A percentile compares a stretch with the other conserved stretches of the same genome.
Evolutionary conservation across 2,888 invertebrate species (phyloP).

Genomic region (Mellilla xanthometata): DNA sequence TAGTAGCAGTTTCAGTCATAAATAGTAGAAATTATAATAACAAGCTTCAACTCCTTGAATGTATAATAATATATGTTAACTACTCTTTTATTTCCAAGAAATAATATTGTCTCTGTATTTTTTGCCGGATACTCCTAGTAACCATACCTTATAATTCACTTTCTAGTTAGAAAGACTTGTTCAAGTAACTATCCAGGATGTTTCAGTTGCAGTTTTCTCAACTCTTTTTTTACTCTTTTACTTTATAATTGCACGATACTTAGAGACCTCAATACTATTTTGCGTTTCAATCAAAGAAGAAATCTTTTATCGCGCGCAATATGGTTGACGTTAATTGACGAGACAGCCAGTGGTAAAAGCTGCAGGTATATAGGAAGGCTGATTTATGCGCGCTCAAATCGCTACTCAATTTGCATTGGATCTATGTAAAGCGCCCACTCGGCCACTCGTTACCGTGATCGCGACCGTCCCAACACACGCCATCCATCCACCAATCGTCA

Average conservation of each 20-base stretch:
- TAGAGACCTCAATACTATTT: too few species aligned
- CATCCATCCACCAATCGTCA: conserved; percentile 52
- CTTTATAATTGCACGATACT: too few species aligned
- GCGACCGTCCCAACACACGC: conserved; percentile 44
- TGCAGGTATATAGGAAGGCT: conserved; percentile 33
- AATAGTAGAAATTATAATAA: conserved; percentile 45
- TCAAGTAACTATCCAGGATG: not conserved
- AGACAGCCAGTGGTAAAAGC: conserved; percentile 46
- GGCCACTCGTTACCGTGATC: conserved; percentile 60
- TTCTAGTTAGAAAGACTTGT: conserved; percentile 48
- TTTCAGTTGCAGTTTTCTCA: too few species aligned
- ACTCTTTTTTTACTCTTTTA: too few species aligned
- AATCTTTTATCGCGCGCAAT: conserved; percentile 50
- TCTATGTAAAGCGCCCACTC: conserved; percentile 68
- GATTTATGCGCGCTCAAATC: conserved; percentile 65
- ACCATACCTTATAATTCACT: conserved; percentile 54
- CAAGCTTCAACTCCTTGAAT: conserved; percentile 37
- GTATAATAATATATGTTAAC: conserved; percentile 31
- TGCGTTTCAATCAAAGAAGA: conserved; percentile 17
- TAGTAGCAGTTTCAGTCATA: conserved; percentile 37
- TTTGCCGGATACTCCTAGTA: conserved; percentile 43
- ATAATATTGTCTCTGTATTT: conserved; percentile 48
- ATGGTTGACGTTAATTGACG: conserved; percentile 67
- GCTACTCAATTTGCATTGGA: conserved; percentile 70
- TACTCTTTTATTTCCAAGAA: conserved; percentile 42